Evolutionary conservation across 2,797 vertebrate species (phyloP).

Genomic region (Jordanella pulchra): DNA sequence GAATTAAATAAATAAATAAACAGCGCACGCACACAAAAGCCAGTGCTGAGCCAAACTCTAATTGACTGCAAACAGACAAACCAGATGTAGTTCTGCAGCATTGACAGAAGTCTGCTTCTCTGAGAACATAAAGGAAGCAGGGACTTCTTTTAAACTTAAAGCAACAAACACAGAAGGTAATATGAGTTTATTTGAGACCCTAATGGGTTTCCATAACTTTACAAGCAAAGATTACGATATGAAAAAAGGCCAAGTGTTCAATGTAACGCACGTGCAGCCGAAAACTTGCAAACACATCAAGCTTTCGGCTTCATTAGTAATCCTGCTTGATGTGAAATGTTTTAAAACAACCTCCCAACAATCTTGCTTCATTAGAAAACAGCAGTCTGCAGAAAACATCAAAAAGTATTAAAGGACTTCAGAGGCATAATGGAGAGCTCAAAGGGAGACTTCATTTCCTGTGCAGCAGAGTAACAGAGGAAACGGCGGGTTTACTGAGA

Average conservation of each 20-base stretch:
- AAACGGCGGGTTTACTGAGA: slow-evolving; percentile 28
- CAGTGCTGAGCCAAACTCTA: slow-evolving; percentile 20
- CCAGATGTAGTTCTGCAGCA: slow-evolving; percentile 14
- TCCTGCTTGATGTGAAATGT: not conserved
- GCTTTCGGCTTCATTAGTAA: slow-evolving; percentile 5
- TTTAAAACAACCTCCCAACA: not conserved
- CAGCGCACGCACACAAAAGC: slow-evolving; percentile 41
- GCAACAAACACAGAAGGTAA: slow-evolving; percentile 10
- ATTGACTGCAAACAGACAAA: not conserved
- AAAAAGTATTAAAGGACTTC: slow-evolving; percentile 11
- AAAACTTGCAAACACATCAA: slow-evolving; percentile 3
- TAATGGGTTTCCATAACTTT: slow-evolving; percentile 36
- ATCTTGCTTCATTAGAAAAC: not conserved
- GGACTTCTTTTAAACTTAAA: slow-evolving; percentile 30
- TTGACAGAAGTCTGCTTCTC: slow-evolving; percentile 9
- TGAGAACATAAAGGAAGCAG: slow-evolving; percentile 11
- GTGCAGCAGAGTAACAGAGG: slow-evolving; percentile 14
- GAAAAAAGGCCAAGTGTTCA: not conserved
- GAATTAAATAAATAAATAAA: slow-evolving; percentile 45
- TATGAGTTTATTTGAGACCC: not conserved
- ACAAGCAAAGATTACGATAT: slow-evolving; percentile 32
- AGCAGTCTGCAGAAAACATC: slow-evolving; percentile 6
- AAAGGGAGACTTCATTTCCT: slow-evolving; percentile 41
- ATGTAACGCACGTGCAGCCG: not conserved
- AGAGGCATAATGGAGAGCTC: slow-evolving; percentile 12